Evolutionary conservation across 2,113 vertebrate species (phyloP).

Genomic region (Cochlearius cochlearius): DNA sequence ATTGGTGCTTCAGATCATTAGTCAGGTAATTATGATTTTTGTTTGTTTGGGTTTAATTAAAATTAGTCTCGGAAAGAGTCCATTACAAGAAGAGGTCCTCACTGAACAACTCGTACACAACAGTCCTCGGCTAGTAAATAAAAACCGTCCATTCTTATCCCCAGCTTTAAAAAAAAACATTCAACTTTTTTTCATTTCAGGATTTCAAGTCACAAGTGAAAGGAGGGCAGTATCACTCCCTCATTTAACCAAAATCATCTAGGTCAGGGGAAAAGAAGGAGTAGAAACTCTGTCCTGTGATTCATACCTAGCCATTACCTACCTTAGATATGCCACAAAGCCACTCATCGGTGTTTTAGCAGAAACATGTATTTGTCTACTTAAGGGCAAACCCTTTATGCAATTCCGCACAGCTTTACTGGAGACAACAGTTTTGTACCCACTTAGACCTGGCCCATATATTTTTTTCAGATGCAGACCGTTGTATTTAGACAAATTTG

Average conservation of each 20-base stretch:
- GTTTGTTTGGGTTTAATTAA: conserved; percentile 47
- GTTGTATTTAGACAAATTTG: not conserved
- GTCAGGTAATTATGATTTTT: conserved; percentile 30
- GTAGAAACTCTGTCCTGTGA: not conserved
- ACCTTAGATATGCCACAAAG: not conserved
- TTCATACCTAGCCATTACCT: not conserved
- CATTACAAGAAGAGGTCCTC: conserved; percentile 25
- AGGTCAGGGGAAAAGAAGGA: not conserved
- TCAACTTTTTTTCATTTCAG: not conserved
- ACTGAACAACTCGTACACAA: not conserved
- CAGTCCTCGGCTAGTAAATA: not conserved
- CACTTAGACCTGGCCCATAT: not conserved
- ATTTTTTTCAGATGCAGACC: not conserved
- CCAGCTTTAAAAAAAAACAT: not conserved
- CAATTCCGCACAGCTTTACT: not conserved
- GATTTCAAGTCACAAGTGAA: not conserved
- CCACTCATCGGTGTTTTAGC: not conserved
- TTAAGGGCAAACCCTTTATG: not conserved
- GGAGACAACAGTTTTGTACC: not conserved
- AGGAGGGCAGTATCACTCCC: not conserved
- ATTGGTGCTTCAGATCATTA: conserved; percentile 16
- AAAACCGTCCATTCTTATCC: not conserved
- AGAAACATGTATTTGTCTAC: not conserved
- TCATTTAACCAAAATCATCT: not conserved
- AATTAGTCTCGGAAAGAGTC: not conserved